These are phyloP conservation scores for Syngnathus floridae DNA, from an alignment of 2,113 vertebrate genomes.

Conservation along the genomic window DNA sequence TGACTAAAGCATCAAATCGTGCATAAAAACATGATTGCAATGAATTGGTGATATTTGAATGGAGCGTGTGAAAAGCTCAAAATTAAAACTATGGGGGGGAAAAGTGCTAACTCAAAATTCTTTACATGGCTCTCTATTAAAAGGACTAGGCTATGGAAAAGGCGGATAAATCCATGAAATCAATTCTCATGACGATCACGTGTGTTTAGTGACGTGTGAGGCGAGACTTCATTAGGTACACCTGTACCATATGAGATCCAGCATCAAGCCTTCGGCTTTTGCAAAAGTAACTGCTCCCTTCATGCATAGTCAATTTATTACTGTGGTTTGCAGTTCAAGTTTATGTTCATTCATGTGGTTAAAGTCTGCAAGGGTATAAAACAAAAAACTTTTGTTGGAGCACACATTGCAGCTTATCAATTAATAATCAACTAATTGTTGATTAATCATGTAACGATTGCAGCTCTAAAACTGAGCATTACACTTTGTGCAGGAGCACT, in stretches of 20 bases:
- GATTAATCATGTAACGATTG: neutral
- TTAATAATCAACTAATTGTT: no score
- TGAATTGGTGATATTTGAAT: slow-evolving; percentile 8
- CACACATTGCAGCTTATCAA: neutral
- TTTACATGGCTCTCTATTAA: neutral
- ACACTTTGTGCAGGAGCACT: neutral
- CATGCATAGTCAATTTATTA: no score
- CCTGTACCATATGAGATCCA: neutral
- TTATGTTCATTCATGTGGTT: no score
- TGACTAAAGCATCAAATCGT: slow-evolving; percentile 34
- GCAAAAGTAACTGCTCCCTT: neutral
- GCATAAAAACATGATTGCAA: slow-evolving; percentile 35
- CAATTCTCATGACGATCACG: slow-evolving; percentile 6
- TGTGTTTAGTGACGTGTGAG: slow-evolving; percentile 16
- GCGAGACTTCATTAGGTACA: slow-evolving; percentile 6
- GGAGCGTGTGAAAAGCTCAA: neutral
- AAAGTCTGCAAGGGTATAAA: neutral
- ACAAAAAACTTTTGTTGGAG: neutral
- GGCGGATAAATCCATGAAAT: neutral
- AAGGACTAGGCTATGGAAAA: neutral
- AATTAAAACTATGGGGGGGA: neutral
- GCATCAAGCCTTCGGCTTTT: neutral
- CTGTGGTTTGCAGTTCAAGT: no score
- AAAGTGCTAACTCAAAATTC: neutral
- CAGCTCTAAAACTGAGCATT: neutral